These are phyloP conservation scores for Actenoides hombroni DNA, from an alignment of 2,113 vertebrate genomes.

Conservation along the genomic window DNA sequence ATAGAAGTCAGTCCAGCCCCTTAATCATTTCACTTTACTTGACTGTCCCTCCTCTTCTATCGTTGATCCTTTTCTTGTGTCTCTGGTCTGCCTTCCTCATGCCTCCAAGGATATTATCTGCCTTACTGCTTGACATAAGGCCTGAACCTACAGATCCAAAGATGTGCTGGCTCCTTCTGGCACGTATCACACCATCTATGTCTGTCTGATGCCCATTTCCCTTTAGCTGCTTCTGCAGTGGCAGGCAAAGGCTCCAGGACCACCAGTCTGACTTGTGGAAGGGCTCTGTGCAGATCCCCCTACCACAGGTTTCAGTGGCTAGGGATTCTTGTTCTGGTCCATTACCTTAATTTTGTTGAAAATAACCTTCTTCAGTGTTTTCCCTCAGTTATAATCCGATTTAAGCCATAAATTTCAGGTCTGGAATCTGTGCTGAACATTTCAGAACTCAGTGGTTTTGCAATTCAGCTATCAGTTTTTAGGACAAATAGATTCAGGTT, in stretches of 20 bases:
- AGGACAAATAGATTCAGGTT: background rate
- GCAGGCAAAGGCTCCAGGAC: background rate
- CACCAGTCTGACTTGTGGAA: background rate
- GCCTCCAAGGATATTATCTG: background rate
- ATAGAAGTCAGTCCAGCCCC: background rate
- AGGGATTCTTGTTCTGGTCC: background rate
- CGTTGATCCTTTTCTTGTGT: background rate
- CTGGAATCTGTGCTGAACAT: background rate
- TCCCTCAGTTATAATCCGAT: background rate
- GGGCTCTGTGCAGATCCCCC: background rate
- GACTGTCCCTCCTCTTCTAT: background rate
- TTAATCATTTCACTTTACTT: background rate
- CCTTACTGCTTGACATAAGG: background rate
- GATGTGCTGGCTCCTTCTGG: background rate
- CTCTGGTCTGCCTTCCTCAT: background rate
- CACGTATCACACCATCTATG: rapidly evolving
- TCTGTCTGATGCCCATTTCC: background rate
- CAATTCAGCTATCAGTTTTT: slow-evolving; percentile 22
- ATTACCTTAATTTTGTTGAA: background rate
- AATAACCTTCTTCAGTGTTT: background rate
- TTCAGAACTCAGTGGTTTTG: background rate
- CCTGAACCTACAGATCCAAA: background rate
- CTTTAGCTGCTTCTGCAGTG: background rate
- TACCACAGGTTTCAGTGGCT: background rate
- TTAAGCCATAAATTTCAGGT: background rate